Evolutionary conservation across 2,888 invertebrate species (phyloP).

Genomic region (Nemotelus nigrinus): DNA sequence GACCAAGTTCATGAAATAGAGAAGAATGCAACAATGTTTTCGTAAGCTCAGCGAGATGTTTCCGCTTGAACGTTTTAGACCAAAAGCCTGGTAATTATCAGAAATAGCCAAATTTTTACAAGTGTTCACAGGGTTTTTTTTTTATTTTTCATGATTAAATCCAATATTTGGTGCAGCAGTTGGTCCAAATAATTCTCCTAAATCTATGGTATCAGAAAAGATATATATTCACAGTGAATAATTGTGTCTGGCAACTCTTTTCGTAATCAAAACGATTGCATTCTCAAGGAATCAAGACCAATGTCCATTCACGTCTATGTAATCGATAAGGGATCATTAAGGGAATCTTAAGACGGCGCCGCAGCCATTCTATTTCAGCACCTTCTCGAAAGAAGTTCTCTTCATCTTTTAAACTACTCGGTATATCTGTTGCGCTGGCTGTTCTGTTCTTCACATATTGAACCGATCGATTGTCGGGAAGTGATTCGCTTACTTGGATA

Average conservation of each 20-base stretch:
- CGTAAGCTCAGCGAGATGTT: not conserved
- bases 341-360: conserved; percentile 48
- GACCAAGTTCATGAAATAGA: not conserved
- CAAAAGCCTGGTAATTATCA: not conserved
- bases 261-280: not conserved
- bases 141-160: too few species aligned
- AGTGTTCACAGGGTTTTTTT: too few species aligned
- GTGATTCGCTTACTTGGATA: too few species aligned
- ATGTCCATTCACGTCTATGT: conserved; percentile 19
- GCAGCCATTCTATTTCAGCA: conserved; percentile 48
- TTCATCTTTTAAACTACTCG: conserved; percentile 24
- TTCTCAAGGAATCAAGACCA: not conserved
- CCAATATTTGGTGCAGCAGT: too few species aligned
- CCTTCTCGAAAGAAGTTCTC: conserved; percentile 16
- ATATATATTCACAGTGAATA: too few species aligned
- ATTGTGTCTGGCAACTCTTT: not conserved
- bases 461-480: too few species aligned
- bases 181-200: too few species aligned
- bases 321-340: conserved; percentile 49
- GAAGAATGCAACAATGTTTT: not conserved
- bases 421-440: not conserved
- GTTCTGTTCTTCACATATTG: not conserved
- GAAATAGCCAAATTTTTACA: not conserved
- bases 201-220: too few species aligned
- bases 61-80: not conserved